A percentile compares a stretch with the other conserved stretches of the same genome.
These are phyloP conservation scores for Ditula angustiorana DNA, from an alignment of 2,888 invertebrate genomes.

Conservation along the genomic window DNA sequence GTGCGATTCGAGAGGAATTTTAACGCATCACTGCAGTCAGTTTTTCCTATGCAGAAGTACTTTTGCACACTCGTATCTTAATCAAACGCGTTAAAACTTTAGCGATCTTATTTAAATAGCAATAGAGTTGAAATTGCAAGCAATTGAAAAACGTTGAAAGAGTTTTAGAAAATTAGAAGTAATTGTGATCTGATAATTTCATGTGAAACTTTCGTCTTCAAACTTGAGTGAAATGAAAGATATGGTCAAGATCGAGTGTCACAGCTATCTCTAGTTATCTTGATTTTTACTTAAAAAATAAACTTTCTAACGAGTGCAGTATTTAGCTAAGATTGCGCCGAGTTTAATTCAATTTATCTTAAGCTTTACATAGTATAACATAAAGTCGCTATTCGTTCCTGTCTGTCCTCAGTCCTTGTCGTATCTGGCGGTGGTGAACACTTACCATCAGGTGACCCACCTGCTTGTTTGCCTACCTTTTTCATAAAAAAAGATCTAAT, in stretches of 20 bases:
- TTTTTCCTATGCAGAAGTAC: background rate
- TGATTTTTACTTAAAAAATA: too few species aligned
- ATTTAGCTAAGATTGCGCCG: too few species aligned
- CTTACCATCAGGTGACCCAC: too few species aligned
- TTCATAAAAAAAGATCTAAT: too few species aligned
- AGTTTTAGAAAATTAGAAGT: too few species aligned
- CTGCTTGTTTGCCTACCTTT: too few species aligned
- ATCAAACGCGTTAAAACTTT: background rate
- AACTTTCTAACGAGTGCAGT: too few species aligned
- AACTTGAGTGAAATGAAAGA: background rate
- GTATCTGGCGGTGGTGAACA: too few species aligned
- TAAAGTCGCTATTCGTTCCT: too few species aligned
- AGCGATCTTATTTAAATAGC: background rate
- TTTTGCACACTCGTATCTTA: background rate
- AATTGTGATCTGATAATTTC: background rate
- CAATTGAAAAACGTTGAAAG: background rate
- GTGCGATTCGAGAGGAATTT: constrained; percentile 4
- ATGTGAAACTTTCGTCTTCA: background rate
- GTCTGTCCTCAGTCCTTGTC: too few species aligned
- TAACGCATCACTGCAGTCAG: background rate
- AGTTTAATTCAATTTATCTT: too few species aligned
- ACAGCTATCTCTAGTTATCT: background rate
- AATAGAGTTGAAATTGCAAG: background rate
- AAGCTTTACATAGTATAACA: too few species aligned
- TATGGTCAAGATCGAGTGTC: background rate